Conservation (phyloP, 2,888 invertebrate genomes). For the Sesia apiformis region DNA sequence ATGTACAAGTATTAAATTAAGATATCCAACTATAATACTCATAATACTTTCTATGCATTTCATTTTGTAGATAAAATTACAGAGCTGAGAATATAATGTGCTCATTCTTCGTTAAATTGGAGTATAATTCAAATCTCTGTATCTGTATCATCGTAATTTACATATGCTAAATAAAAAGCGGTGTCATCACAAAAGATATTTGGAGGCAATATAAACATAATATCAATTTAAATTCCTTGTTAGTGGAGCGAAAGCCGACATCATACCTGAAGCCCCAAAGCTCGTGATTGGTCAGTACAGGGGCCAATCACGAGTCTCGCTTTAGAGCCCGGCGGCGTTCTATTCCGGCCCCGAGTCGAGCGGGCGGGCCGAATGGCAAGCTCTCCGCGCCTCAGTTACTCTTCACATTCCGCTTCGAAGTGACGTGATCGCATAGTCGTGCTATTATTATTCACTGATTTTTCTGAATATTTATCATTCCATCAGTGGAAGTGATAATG, state of each 20-base stretch:
- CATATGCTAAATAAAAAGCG: slow-evolving; percentile 74
- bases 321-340: slow-evolving; percentile 12
- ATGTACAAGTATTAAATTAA: too few relatives aligned
- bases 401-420: slow-evolving; percentile 53
- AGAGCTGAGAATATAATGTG: slow-evolving; percentile 18
- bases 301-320: slow-evolving; percentile 34
- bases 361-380: slow-evolving; percentile 28
- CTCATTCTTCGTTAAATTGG: slow-evolving; percentile 57
- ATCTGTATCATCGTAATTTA: slow-evolving; percentile 70
- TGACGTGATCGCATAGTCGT: slow-evolving; percentile 49
- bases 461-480: slow-evolving; percentile 17
- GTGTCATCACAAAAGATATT: slow-evolving; percentile 75
- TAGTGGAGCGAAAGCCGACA: slow-evolving; percentile 74
- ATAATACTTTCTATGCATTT: too few relatives aligned
- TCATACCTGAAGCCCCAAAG: slow-evolving; percentile 57
- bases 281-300: slow-evolving; percentile 33
- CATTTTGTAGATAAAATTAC: too few relatives aligned
- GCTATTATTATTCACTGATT: slow-evolving; percentile 25
- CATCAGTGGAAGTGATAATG: slow-evolving; percentile 75
- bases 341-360: slow-evolving; percentile 21
- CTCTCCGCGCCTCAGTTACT: slow-evolving; percentile 64
- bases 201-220: slow-evolving; percentile 75
- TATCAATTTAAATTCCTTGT: slow-evolving; percentile 76
- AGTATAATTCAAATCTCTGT: slow-evolving; percentile 70
- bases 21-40: too few relatives aligned